Conservation (phyloP, 1,140 invertebrate species). For the Probaryconus sp. region DNA sequence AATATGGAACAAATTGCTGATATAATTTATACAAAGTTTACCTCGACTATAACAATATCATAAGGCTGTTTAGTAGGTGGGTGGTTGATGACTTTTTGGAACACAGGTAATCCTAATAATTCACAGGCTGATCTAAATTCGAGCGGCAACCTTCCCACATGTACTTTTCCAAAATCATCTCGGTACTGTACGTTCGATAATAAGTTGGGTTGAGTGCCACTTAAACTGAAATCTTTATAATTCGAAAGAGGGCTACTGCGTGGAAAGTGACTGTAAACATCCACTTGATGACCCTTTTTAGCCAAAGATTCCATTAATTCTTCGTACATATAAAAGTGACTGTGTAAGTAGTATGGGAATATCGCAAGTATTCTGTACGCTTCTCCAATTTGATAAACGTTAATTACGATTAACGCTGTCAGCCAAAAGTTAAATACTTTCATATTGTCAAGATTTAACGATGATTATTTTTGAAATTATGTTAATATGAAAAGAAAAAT, state of each 20-base stretch:
- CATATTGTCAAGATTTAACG: neutral
- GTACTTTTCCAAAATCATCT: neutral
- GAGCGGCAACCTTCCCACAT: neutral
- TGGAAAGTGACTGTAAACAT: slow-evolving; percentile 78
- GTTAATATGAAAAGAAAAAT: too few relatives aligned
- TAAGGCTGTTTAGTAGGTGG: slow-evolving; percentile 26
- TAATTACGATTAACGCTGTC: neutral
- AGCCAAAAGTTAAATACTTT: neutral
- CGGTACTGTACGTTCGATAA: slow-evolving; percentile 60
- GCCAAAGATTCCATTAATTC: slow-evolving; percentile 78
- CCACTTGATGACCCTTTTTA: slow-evolving; percentile 78
- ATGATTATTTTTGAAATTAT: too few relatives aligned
- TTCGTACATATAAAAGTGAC: slow-evolving; percentile 79
- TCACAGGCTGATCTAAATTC: slow-evolving; percentile 7
- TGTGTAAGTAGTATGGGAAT: slow-evolving; percentile 75
- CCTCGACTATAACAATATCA: slow-evolving; percentile 18
- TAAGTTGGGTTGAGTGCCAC: slow-evolving; percentile 50
- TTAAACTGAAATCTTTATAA: slow-evolving; percentile 67
- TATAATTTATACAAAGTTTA: slow-evolving; percentile 9
- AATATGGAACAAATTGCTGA: too few relatives aligned
- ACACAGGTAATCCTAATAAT: slow-evolving; percentile 7
- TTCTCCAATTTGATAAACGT: neutral
- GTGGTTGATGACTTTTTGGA: slow-evolving; percentile 19
- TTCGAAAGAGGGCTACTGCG: slow-evolving; percentile 65
- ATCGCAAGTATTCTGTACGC: slow-evolving; percentile 68